These are phyloP conservation scores for Sinonovacula constricta DNA, from an alignment of 1,140 invertebrate genomes.

Conservation along the genomic window DNA sequence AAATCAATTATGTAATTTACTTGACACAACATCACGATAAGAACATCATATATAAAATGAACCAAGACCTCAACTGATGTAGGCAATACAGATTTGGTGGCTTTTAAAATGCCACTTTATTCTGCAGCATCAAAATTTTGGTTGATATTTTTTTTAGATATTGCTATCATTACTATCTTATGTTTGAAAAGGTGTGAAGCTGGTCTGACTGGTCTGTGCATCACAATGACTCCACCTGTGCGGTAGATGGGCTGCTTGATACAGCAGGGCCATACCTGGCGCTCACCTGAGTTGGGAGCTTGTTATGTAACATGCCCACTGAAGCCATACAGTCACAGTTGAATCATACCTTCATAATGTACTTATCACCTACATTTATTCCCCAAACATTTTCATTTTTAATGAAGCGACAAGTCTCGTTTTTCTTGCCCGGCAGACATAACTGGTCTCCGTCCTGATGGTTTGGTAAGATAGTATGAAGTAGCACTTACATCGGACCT, in stretches of 20 bases:
- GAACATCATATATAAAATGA: too few relatives aligned
- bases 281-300: not conserved
- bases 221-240: not conserved
- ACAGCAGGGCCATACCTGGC: conserved; percentile 1
- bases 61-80: too few relatives aligned
- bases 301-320: not conserved
- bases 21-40: too few relatives aligned
- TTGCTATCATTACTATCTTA: not conserved
- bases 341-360: not conserved
- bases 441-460: not conserved
- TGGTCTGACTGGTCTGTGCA: too few relatives aligned
- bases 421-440: conserved; percentile 2
- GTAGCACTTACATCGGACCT: too few relatives aligned
- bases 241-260: conserved; percentile 3
- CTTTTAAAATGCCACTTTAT: too few relatives aligned
- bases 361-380: not conserved
- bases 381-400: conserved; percentile 11
- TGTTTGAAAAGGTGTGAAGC: conserved; percentile 15
- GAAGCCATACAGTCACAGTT: not conserved
- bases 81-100: too few relatives aligned
- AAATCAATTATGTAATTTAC: too few relatives aligned
- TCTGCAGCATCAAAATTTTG: too few relatives aligned
- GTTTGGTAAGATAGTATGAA: too few relatives aligned
- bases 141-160: too few relatives aligned
- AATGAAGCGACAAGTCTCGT: conserved; percentile 17